Base-by-base conservation (phyloP, 1,140 invertebrate genomes). In the Neoseiulus cucumeris region DNA sequence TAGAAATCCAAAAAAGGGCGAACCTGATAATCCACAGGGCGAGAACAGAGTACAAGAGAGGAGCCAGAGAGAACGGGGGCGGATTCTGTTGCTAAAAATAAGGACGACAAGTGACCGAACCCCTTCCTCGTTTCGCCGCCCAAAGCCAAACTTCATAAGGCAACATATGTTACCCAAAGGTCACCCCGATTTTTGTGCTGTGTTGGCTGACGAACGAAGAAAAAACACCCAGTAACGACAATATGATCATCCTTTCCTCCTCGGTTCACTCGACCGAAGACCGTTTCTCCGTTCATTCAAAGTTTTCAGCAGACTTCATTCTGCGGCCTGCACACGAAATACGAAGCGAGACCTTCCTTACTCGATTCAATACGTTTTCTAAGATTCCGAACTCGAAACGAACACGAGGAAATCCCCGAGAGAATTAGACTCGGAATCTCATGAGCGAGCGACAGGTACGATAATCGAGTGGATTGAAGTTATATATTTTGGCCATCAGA, bases 71-170 rank as follows among this genome's bases (percentile, higher is more conserved):
- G 33, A 39, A 9, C 33, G 33, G 33, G 33, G 33, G 45, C 7
- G 45, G 28, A 47, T 47, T 20, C 18, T 47, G 4, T 14, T 5
- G 45, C 45, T 47, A 47, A 47, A 47, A 47, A 47, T 47, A 14
- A 47, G 45, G n/a, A 59, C 51, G 33, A 59, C 33, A 25, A 59
- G 51, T 59, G 51, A 33, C 51, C 14, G 25, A 18, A 12, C 5
- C 18, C 45, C 45, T 28, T 28, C 4, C 45, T 59, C 14, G 25
- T 33, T 25, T 59, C 9, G 22, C 51, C 14, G 51, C 51, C 22
- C 51, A 33, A 59, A n/a, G 51, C 22, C 51, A 59, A 59, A 59
- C 51, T 59, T 59, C 51, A 59, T 59, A 25, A 59, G 51, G 51
- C 51, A 59, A 59, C 51, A 59, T 59, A 33, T 59, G 51, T 59